These are phyloP conservation scores for Austrolebias charrua DNA, from an alignment of 2,797 vertebrate genomes.

Conservation along the genomic window DNA sequence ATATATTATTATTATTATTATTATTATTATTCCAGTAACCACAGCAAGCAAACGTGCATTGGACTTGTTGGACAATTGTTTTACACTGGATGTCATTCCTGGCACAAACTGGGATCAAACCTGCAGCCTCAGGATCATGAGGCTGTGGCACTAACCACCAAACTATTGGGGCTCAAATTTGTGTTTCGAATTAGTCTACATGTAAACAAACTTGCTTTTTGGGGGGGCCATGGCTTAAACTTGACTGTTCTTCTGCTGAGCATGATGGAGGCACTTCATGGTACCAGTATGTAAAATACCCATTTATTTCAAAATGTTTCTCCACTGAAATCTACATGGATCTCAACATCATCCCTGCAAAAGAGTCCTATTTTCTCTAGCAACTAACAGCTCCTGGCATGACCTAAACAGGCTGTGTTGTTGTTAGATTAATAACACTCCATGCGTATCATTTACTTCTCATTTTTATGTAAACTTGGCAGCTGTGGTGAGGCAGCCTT, in stretches of 20 bases:
- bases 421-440: constrained; percentile 50
- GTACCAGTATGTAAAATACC: constrained; percentile 18
- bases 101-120: no score
- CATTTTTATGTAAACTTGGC: constrained; percentile 49
- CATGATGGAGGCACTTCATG: neutral
- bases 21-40: no score
- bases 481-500: constrained; percentile 22
- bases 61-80: no score
- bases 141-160: no score
- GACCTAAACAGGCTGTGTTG: constrained; percentile 26
- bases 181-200: no score
- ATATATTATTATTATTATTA: no score
- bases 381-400: constrained; percentile 29
- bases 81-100: no score
- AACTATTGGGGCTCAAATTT: no score
- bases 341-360: constrained; percentile 18
- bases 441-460: constrained; percentile 41
- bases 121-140: no score
- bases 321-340: constrained; percentile 19
- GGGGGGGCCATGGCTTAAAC: constrained; percentile 9
- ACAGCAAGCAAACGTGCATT: no score
- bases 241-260: constrained; percentile 3
- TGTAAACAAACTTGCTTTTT: neutral
- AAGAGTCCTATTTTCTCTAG: constrained; percentile 17
- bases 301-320: constrained; percentile 17